These are phyloP conservation scores for Castor canadensis DNA, from an alignment of 2,113 vertebrate genomes.

Conservation along the genomic window DNA sequence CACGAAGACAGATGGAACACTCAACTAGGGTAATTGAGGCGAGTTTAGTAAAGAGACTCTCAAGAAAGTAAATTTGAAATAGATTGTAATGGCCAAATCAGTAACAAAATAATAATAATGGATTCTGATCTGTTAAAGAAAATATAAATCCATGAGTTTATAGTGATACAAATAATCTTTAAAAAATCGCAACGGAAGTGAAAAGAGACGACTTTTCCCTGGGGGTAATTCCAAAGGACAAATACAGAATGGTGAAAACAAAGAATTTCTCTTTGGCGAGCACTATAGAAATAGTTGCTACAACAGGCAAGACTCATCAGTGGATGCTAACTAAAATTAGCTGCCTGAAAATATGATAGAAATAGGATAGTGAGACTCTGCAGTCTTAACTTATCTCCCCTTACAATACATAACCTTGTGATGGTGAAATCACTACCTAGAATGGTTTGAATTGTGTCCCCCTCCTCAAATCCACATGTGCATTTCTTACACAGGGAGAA, in stretches of 20 bases:
- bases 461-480: no score
- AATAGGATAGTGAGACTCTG: background rate
- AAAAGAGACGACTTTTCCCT: background rate
- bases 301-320: background rate
- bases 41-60: background rate
- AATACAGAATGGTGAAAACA: background rate
- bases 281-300: background rate
- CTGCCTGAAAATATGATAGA: background rate
- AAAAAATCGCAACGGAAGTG: background rate
- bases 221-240: background rate
- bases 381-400: background rate
- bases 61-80: background rate
- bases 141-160: background rate
- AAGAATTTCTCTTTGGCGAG: background rate
- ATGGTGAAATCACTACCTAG: background rate
- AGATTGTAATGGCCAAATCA: background rate
- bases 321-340: background rate
- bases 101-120: background rate
- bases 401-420: background rate
- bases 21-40: background rate
- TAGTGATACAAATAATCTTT: background rate
- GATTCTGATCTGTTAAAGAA: background rate
- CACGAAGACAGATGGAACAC: background rate
- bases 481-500: no score
- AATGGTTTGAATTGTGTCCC: background rate